phyloP scores from a whole-genome alignment of 2,888 invertebrate species.

The Microctonus hyperodae region DNA sequence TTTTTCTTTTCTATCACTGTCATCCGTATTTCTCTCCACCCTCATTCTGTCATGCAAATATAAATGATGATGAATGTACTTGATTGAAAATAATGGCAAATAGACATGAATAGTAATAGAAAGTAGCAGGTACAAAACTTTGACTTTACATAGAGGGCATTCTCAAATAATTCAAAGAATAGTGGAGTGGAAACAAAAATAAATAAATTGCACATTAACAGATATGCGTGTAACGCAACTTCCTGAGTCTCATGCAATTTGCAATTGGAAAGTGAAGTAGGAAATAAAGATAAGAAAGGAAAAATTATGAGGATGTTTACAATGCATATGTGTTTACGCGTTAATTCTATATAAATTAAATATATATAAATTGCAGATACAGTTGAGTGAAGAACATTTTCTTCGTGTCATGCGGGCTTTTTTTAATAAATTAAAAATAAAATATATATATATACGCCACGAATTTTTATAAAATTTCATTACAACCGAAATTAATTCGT shows the following conservation, averaged over 20 bases:
- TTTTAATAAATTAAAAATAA: background rate
- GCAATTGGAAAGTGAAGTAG: conserved; percentile 15
- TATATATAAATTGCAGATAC: background rate
- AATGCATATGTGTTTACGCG: background rate
- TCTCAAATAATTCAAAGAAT: conserved; percentile 13
- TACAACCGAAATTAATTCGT: background rate
- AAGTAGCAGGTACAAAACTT: background rate
- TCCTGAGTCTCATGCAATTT: conserved; percentile 62
- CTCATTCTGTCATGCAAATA: conserved; percentile 25
- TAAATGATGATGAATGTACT: conserved; percentile 3
- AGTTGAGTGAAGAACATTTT: conserved; percentile 7
- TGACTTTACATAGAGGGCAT: conserved; percentile 1
- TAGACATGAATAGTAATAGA: background rate
- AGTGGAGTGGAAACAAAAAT: conserved; percentile 16
- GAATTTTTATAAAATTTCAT: background rate
- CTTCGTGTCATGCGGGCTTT: conserved; percentile 17
- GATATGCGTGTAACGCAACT: conserved; percentile 62
- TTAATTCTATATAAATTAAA: background rate
- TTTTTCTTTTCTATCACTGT: conserved; percentile 13
- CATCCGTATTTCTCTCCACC: conserved; percentile 39
- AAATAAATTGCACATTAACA: conserved; percentile 35
- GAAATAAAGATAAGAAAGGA: background rate
- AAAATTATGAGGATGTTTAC: background rate
- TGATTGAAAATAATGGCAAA: conserved; percentile 1
- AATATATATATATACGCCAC: background rate